Evolutionary conservation across 1,140 invertebrate species (phyloP).

Genomic region (Nasonia vitripennis): DNA sequence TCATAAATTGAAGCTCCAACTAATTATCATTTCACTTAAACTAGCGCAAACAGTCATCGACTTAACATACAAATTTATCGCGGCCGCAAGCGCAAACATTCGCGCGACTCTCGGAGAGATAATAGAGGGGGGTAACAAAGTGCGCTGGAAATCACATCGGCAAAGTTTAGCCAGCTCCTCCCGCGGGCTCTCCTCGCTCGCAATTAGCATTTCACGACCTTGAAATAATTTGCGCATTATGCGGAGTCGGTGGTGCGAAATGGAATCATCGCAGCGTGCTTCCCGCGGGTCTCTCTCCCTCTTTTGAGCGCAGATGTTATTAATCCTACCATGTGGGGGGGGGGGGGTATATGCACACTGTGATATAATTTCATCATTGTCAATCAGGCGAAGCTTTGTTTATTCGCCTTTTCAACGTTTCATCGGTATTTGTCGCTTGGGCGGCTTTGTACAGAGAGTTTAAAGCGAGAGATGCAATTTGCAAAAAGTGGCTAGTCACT

Average conservation of each 20-base stretch:
- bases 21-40: background rate
- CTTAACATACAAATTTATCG: background rate
- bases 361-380: constrained; percentile 36
- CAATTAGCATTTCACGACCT: constrained; percentile 46
- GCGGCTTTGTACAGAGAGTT: too few species aligned
- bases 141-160: background rate
- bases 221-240: constrained; percentile 48
- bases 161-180: background rate
- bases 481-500: too few species aligned
- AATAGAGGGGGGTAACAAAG: background rate
- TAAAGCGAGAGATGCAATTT: too few species aligned
- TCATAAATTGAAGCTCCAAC: background rate
- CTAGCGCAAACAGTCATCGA: background rate
- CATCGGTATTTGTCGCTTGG: background rate
- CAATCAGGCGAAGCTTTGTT: background rate
- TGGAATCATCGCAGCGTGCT: constrained; percentile 47
- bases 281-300: constrained; percentile 34
- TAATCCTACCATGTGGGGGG: background rate
- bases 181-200: background rate
- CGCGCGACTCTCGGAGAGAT: background rate
- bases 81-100: background rate
- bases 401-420: background rate
- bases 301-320: constrained; percentile 24
- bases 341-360: background rate
- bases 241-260: constrained; percentile 26